Evolutionary conservation across 2,888 invertebrate genomes (phyloP).

Genomic region (Campoplex nolae): DNA sequence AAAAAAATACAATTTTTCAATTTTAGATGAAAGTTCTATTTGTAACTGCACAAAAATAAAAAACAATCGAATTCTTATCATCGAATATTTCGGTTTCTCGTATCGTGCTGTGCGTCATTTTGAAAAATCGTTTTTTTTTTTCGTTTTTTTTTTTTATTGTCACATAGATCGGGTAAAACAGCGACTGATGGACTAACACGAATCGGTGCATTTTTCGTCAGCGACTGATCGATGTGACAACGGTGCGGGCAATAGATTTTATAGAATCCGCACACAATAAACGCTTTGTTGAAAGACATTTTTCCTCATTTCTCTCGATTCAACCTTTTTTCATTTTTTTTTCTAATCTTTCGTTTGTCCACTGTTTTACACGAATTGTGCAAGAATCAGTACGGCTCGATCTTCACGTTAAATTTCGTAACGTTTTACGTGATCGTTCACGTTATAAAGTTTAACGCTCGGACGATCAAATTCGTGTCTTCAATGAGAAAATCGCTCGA

Average conservation of each 20-base stretch:
- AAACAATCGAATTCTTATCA: not conserved
- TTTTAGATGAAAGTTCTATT: not conserved
- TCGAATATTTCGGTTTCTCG: not conserved
- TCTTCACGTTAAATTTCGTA: not conserved
- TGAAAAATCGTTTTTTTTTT: slow-evolving; percentile 9
- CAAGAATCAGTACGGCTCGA: not conserved
- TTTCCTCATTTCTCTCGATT: not conserved
- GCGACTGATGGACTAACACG: not conserved
- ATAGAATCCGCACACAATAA: slow-evolving; percentile 59
- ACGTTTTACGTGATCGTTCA: not conserved
- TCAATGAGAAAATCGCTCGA: not conserved
- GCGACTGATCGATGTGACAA: slow-evolving; percentile 22
- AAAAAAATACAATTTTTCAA: not conserved
- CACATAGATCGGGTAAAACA: slow-evolving; percentile 28
- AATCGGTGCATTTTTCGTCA: slow-evolving; percentile 22
- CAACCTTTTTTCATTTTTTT: not conserved
- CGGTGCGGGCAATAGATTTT: slow-evolving; percentile 61
- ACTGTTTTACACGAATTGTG: slow-evolving; percentile 25
- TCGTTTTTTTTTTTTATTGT: not conserved
- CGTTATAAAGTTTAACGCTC: not conserved
- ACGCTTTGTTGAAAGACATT: not conserved
- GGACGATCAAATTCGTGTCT: not conserved
- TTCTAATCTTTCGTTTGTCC: not conserved
- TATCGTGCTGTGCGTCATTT: not conserved
- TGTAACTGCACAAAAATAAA: not conserved